Base-by-base conservation (phyloP, 1,140 invertebrate species). In the Choristoneura fumiferana region DNA sequence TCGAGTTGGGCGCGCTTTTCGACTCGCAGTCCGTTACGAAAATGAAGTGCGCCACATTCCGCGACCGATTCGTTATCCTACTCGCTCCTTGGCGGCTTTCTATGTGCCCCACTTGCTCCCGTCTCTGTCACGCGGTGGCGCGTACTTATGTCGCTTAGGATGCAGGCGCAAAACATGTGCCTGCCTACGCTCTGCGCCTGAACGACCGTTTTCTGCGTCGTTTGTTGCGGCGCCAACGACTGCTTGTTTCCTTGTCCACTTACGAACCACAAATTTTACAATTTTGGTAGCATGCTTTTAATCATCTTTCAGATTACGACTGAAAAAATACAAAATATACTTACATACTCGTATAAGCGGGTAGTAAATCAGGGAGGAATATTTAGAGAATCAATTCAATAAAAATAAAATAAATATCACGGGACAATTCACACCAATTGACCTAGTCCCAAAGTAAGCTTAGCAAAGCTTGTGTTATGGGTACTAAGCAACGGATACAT, bases 1-100 rank as follows among this genome's bases (percentile, higher is more conserved):
- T 65, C 68, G 68, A 61, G 66, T 65, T 71, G 67, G 67, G 81
- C 79, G 78, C 78, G 79, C 81, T 81, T 83, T 84, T 85, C 79
- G 81, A 87, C 75, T 75, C 78, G 72, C 60, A 79, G 81, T 83
- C 84, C 84, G 84, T 87, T 85, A 87, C 78, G 84, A 87, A 84
- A 87, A 87, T 84, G 82, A 79, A 85, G 75, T 81, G 78, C 73
- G 78, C 83, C 75, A 77, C 84, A 85, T 85, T 87, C 84, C 82
- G 77, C 73, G 69, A 78, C 70, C 64, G 69, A 65, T 73, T 65
- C 63, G 52, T 54, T 58, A 57, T 84, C 76, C 78, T 76, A 76
- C 61, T 87, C 73, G 62, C 76, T 69, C 81, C 54, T 40, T n/a
- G 13, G 49, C 56, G 43, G 29, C 56, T 52, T n/a, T n/a, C 13